Evolutionary conservation across 2,797 vertebrate species (phyloP), one percentile per base, ranked within the genome.

Genomic region (Anguilla megastoma): DNA sequence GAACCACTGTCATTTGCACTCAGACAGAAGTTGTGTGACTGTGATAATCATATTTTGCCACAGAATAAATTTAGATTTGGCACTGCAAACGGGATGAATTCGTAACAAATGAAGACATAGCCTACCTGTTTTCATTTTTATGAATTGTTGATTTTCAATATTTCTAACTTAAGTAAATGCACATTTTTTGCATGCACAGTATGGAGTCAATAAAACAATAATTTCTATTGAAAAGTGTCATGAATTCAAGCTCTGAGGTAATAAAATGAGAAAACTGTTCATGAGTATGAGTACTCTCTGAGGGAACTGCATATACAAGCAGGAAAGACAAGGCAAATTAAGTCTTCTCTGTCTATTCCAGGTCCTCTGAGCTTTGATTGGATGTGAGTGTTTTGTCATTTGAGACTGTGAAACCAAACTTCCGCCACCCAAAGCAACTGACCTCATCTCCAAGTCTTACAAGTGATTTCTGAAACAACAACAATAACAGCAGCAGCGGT

Each of bases 361-460:
- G n/a, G 69, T 6, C 69, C 27, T 30, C 69, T 14, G 27, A 71
- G 9, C 27, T 71, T 71, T 27, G 10, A 71, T 33, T 30, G 8
- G 10, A 30, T 33, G 27, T 12, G 27, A 71, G n/a, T 9, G 10
- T 71, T 71, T 71, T 71, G 69, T 27, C 69, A 3, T 30, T 2
- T 71, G n/a, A 33, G 69, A 71, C 24, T 9, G 5, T 69, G n/a
- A 27, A 27, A 71, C 27, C 9, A 33, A 33, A 33, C 69, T 3
- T 12, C 9, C n/a, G 33, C 21, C 82, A 71, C 48, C 50, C 66
- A 60, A 71, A 60, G 56, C 66, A n/a, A 14, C 33, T 66, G 50
- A 66, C 56, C 56, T 88, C n/a, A 88, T 86, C 69, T 82, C 84
- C 33, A 71, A 85, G 84, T 80, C 84, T 86, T 88, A 58, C 85